Conservation (phyloP, 2,113 vertebrate species). For the Dissostichus mawsoni region DNA sequence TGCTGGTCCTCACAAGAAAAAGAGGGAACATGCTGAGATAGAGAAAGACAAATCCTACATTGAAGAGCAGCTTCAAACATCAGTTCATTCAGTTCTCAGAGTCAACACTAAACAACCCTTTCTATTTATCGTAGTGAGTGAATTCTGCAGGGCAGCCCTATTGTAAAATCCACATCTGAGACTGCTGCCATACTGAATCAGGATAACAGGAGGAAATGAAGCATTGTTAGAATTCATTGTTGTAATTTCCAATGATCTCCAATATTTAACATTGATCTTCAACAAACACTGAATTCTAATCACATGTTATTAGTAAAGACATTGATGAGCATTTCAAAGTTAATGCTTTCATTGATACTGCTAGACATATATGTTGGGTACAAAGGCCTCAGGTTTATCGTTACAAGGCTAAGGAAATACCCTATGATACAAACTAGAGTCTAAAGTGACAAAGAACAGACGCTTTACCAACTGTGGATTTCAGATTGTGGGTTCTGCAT, state of each 20-base stretch:
- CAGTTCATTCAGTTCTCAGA: background rate
- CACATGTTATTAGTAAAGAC: background rate
- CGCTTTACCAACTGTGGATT: too few species aligned
- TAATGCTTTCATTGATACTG: background rate
- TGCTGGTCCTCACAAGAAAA: background rate
- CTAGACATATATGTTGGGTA: background rate
- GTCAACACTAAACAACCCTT: conserved; percentile 1
- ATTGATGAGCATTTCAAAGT: background rate
- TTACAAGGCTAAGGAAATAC: background rate
- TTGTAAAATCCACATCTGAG: conserved; percentile 24
- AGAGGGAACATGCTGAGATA: background rate
- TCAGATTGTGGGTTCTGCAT: conserved; percentile 16
- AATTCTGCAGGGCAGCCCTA: conserved; percentile 1
- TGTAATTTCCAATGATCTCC: conserved; percentile 31
- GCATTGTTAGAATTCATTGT: conserved; percentile 22
- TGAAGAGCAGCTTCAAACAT: background rate
- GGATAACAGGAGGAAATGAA: conserved; percentile 28
- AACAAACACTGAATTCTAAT: conserved; percentile 18
- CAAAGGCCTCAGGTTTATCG: background rate
- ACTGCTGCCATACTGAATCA: conserved; percentile 15
- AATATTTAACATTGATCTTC: background rate
- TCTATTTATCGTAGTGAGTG: background rate
- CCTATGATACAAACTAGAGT: background rate
- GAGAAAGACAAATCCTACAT: background rate
- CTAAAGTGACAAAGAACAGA: background rate